Percentiles rank a stretch among this genome's conserved stretches.
Evolutionary conservation across 2,888 invertebrate genomes (phyloP).

Genomic region (Gonocerus acuteangulatus): DNA sequence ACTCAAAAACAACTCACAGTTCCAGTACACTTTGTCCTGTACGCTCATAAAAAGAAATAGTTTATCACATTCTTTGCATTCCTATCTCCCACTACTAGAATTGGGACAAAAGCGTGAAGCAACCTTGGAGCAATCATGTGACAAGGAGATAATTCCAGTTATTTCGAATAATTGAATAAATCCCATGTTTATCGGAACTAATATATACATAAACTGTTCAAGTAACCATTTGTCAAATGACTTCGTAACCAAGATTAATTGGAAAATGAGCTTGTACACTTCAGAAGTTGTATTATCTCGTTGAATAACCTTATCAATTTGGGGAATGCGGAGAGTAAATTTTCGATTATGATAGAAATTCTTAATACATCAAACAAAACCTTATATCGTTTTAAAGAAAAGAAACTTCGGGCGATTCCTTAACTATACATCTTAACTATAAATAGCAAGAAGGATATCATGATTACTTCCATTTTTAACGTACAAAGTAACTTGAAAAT

Average conservation of each 20-base stretch:
- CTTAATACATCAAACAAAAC: neutral
- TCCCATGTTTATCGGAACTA: too few relatives aligned
- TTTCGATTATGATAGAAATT: neutral
- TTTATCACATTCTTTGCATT: conserved; percentile 27
- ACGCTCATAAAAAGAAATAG: conserved; percentile 27
- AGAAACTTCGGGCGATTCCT: neutral
- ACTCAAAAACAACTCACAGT: conserved; percentile 5
- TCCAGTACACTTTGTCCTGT: conserved; percentile 2
- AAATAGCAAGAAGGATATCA: conserved; percentile 6
- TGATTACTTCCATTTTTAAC: too few relatives aligned
- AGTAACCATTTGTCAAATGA: too few relatives aligned
- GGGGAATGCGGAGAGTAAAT: neutral
- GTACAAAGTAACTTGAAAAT: too few relatives aligned
- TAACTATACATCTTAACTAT: conserved; percentile 15
- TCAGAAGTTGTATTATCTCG: too few relatives aligned
- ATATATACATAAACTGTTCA: too few relatives aligned
- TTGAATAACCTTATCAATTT: too few relatives aligned
- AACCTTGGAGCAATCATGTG: conserved; percentile 25
- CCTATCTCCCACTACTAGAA: conserved; percentile 27
- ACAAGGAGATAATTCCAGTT: conserved; percentile 12
- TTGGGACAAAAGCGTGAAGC: conserved; percentile 27
- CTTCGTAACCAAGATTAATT: too few relatives aligned
- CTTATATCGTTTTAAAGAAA: neutral
- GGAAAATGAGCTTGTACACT: too few relatives aligned
- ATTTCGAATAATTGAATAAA: neutral